Evolutionary conservation across 2,888 invertebrate species (phyloP).

Genomic region (Acanthosepion esculentum): DNA sequence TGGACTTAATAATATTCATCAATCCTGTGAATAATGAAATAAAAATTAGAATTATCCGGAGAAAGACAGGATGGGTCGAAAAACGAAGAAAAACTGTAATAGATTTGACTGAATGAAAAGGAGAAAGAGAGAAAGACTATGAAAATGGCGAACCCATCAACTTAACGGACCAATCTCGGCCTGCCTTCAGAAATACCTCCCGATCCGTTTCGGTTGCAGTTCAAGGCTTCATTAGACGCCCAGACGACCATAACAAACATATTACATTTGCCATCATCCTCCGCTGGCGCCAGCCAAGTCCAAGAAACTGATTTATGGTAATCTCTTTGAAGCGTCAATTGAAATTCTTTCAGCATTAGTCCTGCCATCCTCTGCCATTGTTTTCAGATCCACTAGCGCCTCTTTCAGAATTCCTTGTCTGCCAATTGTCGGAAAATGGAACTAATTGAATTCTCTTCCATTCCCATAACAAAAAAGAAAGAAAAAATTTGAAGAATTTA

Average conservation of each 20-base stretch:
- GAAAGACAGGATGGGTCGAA: background rate
- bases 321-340: background rate
- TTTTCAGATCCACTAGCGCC: background rate
- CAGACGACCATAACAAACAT: slow-evolving; percentile 20
- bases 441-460: background rate
- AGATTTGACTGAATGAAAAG: background rate
- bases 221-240: background rate
- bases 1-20: too few relatives aligned
- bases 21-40: too few relatives aligned
- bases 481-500: background rate
- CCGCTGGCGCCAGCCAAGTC: background rate
- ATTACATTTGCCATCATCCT: background rate
- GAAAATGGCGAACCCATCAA: background rate
- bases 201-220: background rate
- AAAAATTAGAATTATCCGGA: background rate
- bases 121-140: background rate
- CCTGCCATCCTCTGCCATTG: background rate
- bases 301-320: slow-evolving; percentile 11
- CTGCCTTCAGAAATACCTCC: background rate
- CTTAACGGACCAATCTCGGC: background rate
- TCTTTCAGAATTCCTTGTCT: background rate
- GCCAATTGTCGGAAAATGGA: background rate
- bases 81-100: too few relatives aligned
- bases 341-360: background rate
- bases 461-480: background rate